Evolutionary conservation across 2,888 invertebrate genomes (phyloP).

Genomic region (Ormia ochracea): DNA sequence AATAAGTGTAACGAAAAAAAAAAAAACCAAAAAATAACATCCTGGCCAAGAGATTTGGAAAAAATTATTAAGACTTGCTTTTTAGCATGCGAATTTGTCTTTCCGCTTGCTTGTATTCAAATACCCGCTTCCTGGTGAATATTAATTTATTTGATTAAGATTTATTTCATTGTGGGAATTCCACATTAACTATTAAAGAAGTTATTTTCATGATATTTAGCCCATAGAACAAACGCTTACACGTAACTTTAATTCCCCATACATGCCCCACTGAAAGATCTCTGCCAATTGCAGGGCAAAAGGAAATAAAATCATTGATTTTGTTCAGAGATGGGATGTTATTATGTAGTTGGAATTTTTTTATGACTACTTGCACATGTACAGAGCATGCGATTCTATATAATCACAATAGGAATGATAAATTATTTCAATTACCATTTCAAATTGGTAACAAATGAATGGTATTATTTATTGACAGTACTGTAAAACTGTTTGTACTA

Average conservation of each 20-base stretch:
- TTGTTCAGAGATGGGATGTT: neutral
- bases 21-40: too few species aligned
- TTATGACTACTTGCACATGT: neutral
- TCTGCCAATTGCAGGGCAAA: neutral
- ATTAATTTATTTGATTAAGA: neutral
- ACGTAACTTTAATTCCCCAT: neutral
- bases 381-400: neutral
- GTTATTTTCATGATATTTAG: slow-evolving; percentile 36
- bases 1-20: too few species aligned
- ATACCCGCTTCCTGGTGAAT: neutral
- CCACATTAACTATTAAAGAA: slow-evolving; percentile 40
- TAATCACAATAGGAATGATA: slow-evolving; percentile 26
- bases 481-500: slow-evolving; percentile 15
- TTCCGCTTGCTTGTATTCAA: neutral
- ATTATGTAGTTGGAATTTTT: neutral
- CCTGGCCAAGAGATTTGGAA: too few species aligned
- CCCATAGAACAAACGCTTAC: neutral
- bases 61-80: too few species aligned
- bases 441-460: slow-evolving; percentile 53
- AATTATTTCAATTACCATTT: slow-evolving; percentile 40
- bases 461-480: slow-evolving; percentile 55
- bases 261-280: neutral
- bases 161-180: slow-evolving; percentile 2
- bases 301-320: slow-evolving; percentile 32
- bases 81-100: too few species aligned